Evolutionary conservation across 1,140 invertebrate genomes (phyloP).

Genomic region (Drosophila equinoxialis): DNA sequence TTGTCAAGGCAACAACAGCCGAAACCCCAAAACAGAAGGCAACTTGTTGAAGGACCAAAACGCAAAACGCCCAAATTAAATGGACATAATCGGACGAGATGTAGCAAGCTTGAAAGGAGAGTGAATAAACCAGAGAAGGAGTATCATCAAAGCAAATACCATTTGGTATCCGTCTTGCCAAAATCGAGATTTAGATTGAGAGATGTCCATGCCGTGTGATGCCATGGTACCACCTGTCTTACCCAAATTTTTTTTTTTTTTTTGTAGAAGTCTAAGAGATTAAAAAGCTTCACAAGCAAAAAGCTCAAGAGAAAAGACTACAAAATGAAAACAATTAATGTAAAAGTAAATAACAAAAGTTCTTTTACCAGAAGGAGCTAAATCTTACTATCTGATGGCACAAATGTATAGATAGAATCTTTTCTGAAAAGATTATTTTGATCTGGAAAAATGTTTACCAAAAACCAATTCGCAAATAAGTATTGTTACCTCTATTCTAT

Average conservation of each 20-base stretch:
- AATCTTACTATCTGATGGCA: too few species aligned
- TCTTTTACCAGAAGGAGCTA: too few species aligned
- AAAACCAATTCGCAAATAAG: too few species aligned
- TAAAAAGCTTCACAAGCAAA: background rate
- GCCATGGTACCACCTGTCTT: background rate
- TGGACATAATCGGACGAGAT: conserved; percentile 48
- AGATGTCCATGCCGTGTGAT: background rate
- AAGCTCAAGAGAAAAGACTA: background rate
- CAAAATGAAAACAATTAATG: background rate
- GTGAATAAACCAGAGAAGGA: conserved; percentile 15
- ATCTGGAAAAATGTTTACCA: too few species aligned
- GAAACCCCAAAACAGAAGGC: conserved; percentile 1
- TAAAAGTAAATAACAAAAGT: background rate
- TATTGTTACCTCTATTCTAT: too few species aligned
- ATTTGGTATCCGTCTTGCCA: background rate
- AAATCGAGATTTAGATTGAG: background rate
- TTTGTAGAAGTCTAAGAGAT: background rate
- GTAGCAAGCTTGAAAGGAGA: conserved; percentile 8
- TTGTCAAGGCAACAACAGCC: conserved; percentile 48
- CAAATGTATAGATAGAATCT: too few species aligned
- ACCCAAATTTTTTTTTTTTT: background rate
- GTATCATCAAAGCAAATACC: conserved; percentile 28
- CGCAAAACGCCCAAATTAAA: conserved; percentile 60
- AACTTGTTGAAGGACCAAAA: conserved; percentile 59
- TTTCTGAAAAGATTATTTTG: too few species aligned